Percentiles rank a stretch among this genome's conserved stretches.
phyloP scores from a whole-genome alignment of 2,888 invertebrate species.

The Pyrrhia umbra region DNA sequence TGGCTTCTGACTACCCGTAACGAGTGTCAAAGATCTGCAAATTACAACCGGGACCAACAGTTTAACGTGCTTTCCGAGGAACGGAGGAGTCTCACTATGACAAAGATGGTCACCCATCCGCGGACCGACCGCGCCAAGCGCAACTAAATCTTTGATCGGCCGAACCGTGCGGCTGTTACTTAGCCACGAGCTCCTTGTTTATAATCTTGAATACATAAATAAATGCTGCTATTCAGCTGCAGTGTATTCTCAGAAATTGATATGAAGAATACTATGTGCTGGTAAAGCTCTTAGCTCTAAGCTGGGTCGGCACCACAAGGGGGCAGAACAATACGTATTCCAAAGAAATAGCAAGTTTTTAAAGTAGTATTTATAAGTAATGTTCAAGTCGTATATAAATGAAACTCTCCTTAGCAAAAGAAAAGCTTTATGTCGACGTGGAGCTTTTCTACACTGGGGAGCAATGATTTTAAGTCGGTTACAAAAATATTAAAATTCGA shows the following conservation, averaged over 20 bases:
- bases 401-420: not conserved
- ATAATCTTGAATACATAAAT: conserved; percentile 17
- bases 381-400: conserved; percentile 7
- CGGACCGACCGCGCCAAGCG: too few species aligned
- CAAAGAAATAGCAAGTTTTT: not conserved
- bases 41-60: too few species aligned
- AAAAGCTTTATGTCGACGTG: not conserved
- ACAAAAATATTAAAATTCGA: not conserved
- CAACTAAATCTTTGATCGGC: too few species aligned
- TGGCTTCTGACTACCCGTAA: too few species aligned
- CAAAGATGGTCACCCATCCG: too few species aligned
- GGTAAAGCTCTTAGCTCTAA: not conserved
- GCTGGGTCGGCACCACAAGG: not conserved
- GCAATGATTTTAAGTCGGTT: not conserved
- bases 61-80: too few species aligned
- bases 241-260: not conserved
- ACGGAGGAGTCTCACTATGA: too few species aligned
- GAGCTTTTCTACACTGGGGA: not conserved
- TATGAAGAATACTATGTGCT: not conserved
- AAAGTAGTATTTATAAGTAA: conserved; percentile 6
- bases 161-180: too few species aligned
- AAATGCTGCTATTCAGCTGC: not conserved
- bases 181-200: too few species aligned
- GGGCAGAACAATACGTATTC: conserved; percentile 4
- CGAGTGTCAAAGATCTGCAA: too few species aligned